Conservation (phyloP, 2,888 invertebrate species). For the Sarcophaga caerulescens region DNA sequence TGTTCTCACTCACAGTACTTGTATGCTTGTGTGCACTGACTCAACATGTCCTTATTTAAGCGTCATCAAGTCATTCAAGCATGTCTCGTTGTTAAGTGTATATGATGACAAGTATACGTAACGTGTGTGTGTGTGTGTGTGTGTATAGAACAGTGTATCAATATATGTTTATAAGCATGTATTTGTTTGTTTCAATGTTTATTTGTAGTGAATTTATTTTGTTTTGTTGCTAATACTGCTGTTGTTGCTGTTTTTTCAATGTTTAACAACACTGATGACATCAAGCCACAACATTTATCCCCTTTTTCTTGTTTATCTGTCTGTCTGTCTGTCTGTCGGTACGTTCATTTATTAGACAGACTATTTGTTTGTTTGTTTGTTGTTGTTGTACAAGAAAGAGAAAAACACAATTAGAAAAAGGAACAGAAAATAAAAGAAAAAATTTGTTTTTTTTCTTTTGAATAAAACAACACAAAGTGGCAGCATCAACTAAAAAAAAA, state of each 20-base stretch:
- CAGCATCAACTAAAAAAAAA: no score
- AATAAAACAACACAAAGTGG: no score
- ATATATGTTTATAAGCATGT: slow-evolving; percentile 4
- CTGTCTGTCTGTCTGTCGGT: neutral
- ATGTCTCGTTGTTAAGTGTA: slow-evolving; percentile 55
- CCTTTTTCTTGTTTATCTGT: slow-evolving; percentile 10
- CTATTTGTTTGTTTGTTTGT: no score
- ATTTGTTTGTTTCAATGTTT: slow-evolving; percentile 29
- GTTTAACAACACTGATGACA: slow-evolving; percentile 66
- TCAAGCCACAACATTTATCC: slow-evolving; percentile 63
- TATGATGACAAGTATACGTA: neutral
- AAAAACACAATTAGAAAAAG: no score
- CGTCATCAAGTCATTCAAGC: slow-evolving; percentile 60
- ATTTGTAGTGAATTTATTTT: slow-evolving; percentile 1
- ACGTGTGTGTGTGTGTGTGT: no score
- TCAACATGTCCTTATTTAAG: slow-evolving; percentile 45
- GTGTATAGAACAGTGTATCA: neutral
- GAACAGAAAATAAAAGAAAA: no score
- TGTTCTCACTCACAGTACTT: no score
- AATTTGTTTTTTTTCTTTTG: no score
- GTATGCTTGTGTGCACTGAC: no score
- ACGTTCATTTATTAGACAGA: no score
- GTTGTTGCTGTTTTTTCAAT: slow-evolving; percentile 27
- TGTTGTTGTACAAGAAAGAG: no score
- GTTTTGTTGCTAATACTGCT: neutral